Percentiles rank a stretch among this genome's conserved stretches.
Conservation (phyloP, 1,140 invertebrate genomes). For the Nasonia vitripennis region DNA sequence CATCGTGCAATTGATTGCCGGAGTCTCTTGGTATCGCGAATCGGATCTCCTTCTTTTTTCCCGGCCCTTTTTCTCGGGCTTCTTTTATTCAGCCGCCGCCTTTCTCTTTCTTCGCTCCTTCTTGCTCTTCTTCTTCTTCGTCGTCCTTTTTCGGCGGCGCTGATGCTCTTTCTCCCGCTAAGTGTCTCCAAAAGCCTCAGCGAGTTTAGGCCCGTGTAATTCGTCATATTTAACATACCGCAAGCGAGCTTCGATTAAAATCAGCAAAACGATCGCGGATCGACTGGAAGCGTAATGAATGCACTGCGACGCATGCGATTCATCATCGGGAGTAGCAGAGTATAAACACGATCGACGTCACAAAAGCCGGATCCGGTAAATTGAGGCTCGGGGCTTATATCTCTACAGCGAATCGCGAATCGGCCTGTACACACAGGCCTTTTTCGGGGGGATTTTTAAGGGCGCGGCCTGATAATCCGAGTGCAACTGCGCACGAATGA, state of each 20-base stretch:
- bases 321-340: neutral
- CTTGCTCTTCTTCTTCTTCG: neutral
- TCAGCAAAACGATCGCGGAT: neutral
- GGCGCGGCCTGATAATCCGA: neutral
- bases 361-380: neutral
- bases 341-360: neutral
- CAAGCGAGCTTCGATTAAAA: too few relatives aligned
- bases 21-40: neutral
- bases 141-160: neutral
- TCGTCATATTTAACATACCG: too few relatives aligned
- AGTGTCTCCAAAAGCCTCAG: too few relatives aligned
- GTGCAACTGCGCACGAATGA: neutral
- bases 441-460: neutral
- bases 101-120: neutral
- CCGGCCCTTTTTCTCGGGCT: neutral
- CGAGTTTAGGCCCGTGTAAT: too few relatives aligned
- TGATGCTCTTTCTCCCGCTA: too few relatives aligned
- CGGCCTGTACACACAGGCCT: neutral
- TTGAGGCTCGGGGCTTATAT: neutral
- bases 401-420: neutral
- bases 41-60: neutral
- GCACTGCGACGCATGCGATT: neutral
- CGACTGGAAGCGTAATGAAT: neutral
- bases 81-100: neutral
- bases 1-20: neutral